Percentiles rank a stretch among this genome's conserved stretches.
Conservation (phyloP, 1,140 invertebrate species). For the Macrotrachela quadricornifera region DNA sequence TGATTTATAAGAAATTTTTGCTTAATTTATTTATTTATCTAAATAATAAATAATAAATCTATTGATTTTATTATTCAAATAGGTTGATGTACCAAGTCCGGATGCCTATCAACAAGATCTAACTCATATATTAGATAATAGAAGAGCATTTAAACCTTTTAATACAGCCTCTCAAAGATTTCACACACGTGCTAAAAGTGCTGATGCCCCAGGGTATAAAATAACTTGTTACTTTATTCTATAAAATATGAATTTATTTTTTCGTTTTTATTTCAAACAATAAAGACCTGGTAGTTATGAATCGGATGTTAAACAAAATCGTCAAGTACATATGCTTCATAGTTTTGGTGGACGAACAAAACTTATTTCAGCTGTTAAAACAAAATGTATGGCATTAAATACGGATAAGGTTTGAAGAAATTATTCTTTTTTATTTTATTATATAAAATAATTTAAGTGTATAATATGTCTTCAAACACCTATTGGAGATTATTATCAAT, state of each 20-base stretch:
- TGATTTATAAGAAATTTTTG: too few relatives aligned
- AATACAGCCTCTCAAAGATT: not conserved
- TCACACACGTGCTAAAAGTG: too few relatives aligned
- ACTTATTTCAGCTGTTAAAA: constrained; percentile 4
- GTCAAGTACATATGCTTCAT: constrained; percentile 4
- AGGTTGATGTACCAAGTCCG: too few relatives aligned
- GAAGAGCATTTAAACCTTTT: not conserved
- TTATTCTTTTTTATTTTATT: not conserved
- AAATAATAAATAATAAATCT: too few relatives aligned
- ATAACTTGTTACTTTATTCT: not conserved
- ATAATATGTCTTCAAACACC: not conserved
- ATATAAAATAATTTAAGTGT: not conserved
- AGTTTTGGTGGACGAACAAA: constrained; percentile 6
- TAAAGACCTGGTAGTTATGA: constrained; percentile 4
- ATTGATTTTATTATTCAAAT: too few relatives aligned
- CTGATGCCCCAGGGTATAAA: not conserved
- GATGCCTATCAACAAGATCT: too few relatives aligned
- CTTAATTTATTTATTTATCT: too few relatives aligned
- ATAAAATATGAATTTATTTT: not conserved
- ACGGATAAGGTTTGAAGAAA: not conserved
- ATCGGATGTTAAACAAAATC: not conserved
- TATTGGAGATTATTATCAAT: constrained; percentile 6
- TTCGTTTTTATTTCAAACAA: not conserved
- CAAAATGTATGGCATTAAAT: constrained; percentile 1
- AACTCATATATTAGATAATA: too few relatives aligned